A percentile compares a stretch with the other conserved stretches of the same genome.
Conservation (phyloP, 2,888 invertebrate genomes). For the Stomorhina lunata region DNA sequence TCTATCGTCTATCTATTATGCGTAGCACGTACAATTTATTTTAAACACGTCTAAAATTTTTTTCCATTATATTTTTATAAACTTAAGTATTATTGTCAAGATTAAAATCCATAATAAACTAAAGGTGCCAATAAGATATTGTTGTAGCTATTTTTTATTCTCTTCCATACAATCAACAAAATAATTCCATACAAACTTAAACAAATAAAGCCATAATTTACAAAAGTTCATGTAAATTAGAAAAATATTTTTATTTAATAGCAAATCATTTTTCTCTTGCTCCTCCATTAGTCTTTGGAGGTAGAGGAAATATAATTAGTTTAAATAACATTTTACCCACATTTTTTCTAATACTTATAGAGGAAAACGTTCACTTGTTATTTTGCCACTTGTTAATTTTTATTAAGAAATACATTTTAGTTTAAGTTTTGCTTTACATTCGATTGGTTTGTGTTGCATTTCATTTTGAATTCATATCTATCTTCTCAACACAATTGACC, state of each 20-base stretch:
- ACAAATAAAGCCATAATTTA: slow-evolving; percentile 49
- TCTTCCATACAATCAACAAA: background rate
- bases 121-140: slow-evolving; percentile 61
- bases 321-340: slow-evolving; percentile 41
- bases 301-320: slow-evolving; percentile 40
- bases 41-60: slow-evolving; percentile 65
- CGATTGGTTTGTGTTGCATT: slow-evolving; percentile 39
- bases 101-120: slow-evolving; percentile 61
- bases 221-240: slow-evolving; percentile 62
- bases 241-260: slow-evolving; percentile 28
- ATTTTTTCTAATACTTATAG: background rate
- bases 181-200: background rate
- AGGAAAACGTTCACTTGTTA: slow-evolving; percentile 36
- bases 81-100: slow-evolving; percentile 60
- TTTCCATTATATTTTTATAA: slow-evolving; percentile 47
- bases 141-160: background rate
- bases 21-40: slow-evolving; percentile 67
- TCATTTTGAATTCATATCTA: slow-evolving; percentile 51
- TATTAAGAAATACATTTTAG: background rate
- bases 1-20: slow-evolving; percentile 45
- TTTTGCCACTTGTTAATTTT: slow-evolving; percentile 40
- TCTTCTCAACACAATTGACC: slow-evolving; percentile 67
- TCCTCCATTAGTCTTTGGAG: slow-evolving; percentile 3
- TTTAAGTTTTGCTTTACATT: background rate
- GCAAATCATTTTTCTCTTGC: background rate